These are phyloP conservation scores for Cephalopachus bancanus DNA, from an alignment of 2,797 vertebrate species.

Conservation along the genomic window DNA sequence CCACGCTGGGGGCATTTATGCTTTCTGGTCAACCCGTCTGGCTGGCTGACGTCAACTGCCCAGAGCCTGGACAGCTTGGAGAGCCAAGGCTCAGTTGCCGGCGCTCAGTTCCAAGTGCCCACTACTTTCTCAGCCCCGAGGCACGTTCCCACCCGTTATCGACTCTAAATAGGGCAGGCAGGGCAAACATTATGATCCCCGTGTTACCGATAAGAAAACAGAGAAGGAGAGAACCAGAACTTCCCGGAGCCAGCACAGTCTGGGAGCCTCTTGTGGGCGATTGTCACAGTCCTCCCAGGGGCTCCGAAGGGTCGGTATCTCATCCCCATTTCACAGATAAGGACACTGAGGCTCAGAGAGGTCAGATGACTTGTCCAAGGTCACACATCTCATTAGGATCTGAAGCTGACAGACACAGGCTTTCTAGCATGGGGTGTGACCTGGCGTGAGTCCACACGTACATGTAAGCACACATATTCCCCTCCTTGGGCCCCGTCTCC, in stretches of 20 bases:
- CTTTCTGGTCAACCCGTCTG: neutral
- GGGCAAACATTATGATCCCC: neutral
- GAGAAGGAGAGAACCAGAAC: neutral
- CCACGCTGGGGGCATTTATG: neutral
- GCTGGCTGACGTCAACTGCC: neutral
- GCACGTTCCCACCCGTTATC: neutral
- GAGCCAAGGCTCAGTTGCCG: neutral
- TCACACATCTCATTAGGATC: neutral
- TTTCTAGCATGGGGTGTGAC: neutral
- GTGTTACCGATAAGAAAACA: neutral
- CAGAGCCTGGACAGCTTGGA: neutral
- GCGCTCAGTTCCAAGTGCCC: neutral
- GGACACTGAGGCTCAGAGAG: neutral
- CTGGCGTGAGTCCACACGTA: neutral
- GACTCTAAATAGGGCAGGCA: neutral
- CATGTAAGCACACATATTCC: neutral
- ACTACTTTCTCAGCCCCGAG: too few relatives aligned
- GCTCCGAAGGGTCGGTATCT: neutral
- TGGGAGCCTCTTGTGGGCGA: neutral
- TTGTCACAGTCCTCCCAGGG: neutral
- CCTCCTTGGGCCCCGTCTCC: accelerated
- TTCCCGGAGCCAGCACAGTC: neutral
- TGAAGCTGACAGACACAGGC: neutral
- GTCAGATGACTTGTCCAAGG: neutral
- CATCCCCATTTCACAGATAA: neutral